Conservation (phyloP, 2,113 vertebrate species). For the Neogale vison region DNA sequence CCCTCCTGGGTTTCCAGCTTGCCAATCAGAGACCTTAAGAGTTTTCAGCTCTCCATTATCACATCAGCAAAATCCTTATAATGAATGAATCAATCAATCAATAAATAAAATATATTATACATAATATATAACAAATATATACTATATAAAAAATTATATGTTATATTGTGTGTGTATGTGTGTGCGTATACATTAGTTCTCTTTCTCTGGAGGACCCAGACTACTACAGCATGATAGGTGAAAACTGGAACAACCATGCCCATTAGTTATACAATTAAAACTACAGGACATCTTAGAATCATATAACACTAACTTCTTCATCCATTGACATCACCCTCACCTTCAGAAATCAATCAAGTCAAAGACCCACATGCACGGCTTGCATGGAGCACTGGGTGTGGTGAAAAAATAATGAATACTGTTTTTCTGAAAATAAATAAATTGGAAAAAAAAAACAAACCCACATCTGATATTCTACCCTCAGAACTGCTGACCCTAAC, state of each 20-base stretch:
- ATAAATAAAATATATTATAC: neutral
- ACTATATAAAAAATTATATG: neutral
- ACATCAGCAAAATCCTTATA: neutral
- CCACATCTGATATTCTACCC: neutral
- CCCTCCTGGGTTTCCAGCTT: neutral
- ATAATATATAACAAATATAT: neutral
- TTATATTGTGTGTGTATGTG: neutral
- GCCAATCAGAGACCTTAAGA: neutral
- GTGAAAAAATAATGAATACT: too few relatives aligned
- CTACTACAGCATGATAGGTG: neutral
- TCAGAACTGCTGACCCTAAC: neutral
- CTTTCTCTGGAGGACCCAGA: neutral
- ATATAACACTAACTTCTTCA: neutral
- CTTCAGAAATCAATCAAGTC: constrained; percentile 37
- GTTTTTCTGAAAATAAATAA: too few relatives aligned
- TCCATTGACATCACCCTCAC: neutral
- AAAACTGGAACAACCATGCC: neutral
- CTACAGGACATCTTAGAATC: neutral
- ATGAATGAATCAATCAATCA: neutral
- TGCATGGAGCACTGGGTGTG: too few relatives aligned
- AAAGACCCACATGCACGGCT: neutral
- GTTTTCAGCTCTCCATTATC: neutral
- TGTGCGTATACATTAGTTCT: neutral
- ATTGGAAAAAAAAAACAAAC: too few relatives aligned
- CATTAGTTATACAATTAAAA: neutral